Conservation (phyloP, 2,888 invertebrate genomes). For the Drosophila stalkeri region DNA sequence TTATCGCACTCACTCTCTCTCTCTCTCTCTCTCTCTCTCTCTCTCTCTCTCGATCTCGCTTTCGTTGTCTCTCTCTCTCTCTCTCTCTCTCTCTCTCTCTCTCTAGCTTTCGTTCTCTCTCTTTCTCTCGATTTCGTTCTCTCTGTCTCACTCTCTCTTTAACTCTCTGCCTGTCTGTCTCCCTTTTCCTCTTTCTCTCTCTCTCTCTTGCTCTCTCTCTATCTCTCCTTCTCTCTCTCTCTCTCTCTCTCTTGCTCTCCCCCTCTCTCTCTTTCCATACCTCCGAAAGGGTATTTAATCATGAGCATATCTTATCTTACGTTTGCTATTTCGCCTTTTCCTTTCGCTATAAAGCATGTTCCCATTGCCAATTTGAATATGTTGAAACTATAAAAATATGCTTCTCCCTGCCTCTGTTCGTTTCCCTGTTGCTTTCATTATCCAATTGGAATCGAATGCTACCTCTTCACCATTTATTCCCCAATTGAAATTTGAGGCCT, state of each 20-base stretch:
- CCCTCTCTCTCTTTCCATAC: no score
- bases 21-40: neutral
- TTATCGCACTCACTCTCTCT: neutral
- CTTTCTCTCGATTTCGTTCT: neutral
- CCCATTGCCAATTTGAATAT: constrained; percentile 23
- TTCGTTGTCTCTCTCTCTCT: neutral
- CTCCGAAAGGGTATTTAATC: neutral
- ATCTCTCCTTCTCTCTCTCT: neutral
- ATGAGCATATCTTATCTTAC: neutral
- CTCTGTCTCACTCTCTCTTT: neutral
- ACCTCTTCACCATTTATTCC: neutral
- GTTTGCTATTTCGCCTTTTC: neutral
- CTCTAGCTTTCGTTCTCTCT: neutral
- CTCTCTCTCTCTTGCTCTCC: no score
- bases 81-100: neutral
- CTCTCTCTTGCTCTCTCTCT: neutral
- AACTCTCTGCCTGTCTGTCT: no score
- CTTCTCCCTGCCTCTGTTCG: neutral
- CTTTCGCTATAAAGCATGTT: constrained; percentile 22
- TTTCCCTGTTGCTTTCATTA: neutral
- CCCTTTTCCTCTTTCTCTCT: no score
- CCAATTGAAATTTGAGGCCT: neutral
- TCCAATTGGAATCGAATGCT: neutral
- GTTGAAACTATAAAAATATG: neutral
- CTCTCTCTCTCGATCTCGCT: neutral